Conservation (phyloP, 2,888 invertebrate genomes). For the Cephalotes varians region DNA sequence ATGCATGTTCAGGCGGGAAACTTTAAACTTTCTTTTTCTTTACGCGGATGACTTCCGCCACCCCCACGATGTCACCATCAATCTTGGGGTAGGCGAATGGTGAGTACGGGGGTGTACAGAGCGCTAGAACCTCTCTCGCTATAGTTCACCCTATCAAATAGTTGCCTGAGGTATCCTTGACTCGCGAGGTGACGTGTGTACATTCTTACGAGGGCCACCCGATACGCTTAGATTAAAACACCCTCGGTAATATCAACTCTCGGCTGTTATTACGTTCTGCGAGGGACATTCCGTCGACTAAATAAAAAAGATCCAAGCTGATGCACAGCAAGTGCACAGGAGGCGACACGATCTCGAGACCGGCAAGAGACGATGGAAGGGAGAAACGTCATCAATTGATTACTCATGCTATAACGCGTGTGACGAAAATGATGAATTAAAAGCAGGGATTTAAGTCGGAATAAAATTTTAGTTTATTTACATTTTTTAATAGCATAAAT, state of each 20-base stretch:
- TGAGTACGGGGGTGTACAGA: constrained; percentile 42
- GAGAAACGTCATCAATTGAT: constrained; percentile 28
- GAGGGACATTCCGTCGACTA: constrained; percentile 52
- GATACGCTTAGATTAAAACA: constrained; percentile 73
- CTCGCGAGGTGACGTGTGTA: constrained; percentile 65
- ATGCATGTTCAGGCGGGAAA: constrained; percentile 67
- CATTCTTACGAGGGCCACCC: constrained; percentile 51
- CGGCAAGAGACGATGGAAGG: background rate
- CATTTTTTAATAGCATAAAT: background rate
- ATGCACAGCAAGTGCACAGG: constrained; percentile 42
- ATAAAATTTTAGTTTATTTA: background rate
- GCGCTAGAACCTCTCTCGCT: constrained; percentile 43
- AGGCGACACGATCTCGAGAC: constrained; percentile 44
- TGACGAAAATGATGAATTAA: background rate
- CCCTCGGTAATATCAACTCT: constrained; percentile 70
- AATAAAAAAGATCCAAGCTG: constrained; percentile 62
- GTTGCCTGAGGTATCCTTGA: constrained; percentile 64
- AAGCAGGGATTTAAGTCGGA: background rate
- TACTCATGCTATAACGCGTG: constrained; percentile 23
- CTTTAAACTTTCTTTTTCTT: constrained; percentile 75
- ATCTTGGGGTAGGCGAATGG: constrained; percentile 71
- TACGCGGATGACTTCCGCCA: constrained; percentile 75
- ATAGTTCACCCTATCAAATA: constrained; percentile 60
- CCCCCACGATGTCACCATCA: constrained; percentile 77
- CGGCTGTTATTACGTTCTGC: constrained; percentile 59